Evolutionary conservation across 2,113 vertebrate genomes (phyloP).

Genomic region (Lampris megalopsis): DNA sequence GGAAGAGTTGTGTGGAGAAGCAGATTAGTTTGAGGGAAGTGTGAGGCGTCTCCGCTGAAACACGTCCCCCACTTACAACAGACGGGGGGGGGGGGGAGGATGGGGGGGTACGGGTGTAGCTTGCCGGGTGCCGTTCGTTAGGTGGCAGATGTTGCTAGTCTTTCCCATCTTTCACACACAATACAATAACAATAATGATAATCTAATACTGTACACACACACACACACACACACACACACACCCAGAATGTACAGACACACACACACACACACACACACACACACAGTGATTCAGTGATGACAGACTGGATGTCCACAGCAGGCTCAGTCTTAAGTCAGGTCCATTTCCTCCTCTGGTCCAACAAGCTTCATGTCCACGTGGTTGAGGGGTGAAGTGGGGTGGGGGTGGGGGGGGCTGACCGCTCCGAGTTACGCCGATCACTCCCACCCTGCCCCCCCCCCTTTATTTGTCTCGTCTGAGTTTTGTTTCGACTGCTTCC

Average conservation of each 20-base stretch:
- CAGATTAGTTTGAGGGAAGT: neutral
- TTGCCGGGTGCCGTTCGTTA: constrained; percentile 52
- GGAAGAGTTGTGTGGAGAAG: constrained; percentile 12
- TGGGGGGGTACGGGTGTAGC: neutral
- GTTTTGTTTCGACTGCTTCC: constrained; percentile 62
- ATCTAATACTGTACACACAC: too few species aligned
- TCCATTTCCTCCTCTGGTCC: constrained; percentile 18
- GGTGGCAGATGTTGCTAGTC: constrained; percentile 11
- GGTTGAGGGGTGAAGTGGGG: constrained; percentile 58
- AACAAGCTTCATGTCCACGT: constrained; percentile 66
- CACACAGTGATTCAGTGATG: constrained; percentile 24
- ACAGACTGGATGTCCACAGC: constrained; percentile 54
- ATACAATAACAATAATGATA: too few species aligned
- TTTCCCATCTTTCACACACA: too few species aligned
- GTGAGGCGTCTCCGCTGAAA: too few species aligned
- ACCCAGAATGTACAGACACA: neutral
- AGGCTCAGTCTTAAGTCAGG: constrained; percentile 21
- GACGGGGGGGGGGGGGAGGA: too few species aligned
- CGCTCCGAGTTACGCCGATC: constrained; percentile 67
- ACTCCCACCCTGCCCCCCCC: constrained; percentile 30
- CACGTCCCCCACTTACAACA: too few species aligned
- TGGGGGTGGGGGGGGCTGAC: constrained; percentile 23
- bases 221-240: constrained; percentile 2
- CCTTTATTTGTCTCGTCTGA: constrained; percentile 62
- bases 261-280: neutral